Evolutionary conservation across 2,797 vertebrate genomes (phyloP), one percentile per base, ranked within the genome.

Genomic region (Lutjanus campechanus): DNA sequence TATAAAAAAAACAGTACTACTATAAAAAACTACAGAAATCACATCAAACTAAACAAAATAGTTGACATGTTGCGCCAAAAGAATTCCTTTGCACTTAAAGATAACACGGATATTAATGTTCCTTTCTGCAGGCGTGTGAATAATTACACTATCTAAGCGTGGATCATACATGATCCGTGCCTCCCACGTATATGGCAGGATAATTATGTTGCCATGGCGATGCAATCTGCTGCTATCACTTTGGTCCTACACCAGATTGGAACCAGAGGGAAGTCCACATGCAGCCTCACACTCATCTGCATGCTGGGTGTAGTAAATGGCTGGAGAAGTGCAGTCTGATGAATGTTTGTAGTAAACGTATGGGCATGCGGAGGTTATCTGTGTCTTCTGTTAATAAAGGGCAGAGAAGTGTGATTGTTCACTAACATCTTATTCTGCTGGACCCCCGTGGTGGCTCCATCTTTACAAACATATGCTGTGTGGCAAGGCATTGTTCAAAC

Each of bases 141-240:
- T 94, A 92, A 95, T 95, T 93, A 89, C 59, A 79, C 79, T 54
- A 79, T 88, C 90, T 92, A 92, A 94, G 90, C 72, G 56, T 81
- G 91, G 88, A 91, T 92, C 91, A 93, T 95, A 89, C 90, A 89
- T 94, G 91, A 85, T 89, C 86, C 83, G 91, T 85, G 79, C 87
- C 95, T 93, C 95, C 94, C 93, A 96, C 95, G 56, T 92, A 36
- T 84, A 85, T 93, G 86, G 90, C 87, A 92, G 83, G 76, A 78
- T 87, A 83, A 91, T 92, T 92, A 90, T 86, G 95, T 96, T 96
- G 84, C 95, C 95, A 96, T 96, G 94, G 95, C n/a, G 68, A 96
- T 94, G 91, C 91, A 91, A 91, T 94, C 93, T 94, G 92, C 79
- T 93, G 62, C 82, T 59, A 86, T 90, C 90, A 85, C 89, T 74